Percentiles rank a stretch among this genome's conserved stretches.
phyloP scores from a whole-genome alignment of 2,797 vertebrate genomes.

The Telmatherina bonti region DNA sequence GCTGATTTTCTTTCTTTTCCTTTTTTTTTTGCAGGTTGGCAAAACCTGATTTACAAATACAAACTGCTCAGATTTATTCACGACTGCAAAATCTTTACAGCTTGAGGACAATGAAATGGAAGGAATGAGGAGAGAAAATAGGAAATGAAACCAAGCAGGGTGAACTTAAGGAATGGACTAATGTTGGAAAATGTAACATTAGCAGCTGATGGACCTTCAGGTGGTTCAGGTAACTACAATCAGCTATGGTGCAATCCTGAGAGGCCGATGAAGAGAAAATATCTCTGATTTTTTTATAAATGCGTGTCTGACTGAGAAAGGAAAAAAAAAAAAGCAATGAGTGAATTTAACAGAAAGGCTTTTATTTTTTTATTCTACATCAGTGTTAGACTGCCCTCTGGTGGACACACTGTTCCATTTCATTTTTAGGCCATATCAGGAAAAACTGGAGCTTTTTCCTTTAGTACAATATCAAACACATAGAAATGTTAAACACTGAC shows the following conservation, averaged over 20 bases:
- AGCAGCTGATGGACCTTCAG: not conserved
- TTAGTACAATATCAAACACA: no score
- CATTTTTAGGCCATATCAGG: no score
- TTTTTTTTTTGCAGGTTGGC: no score
- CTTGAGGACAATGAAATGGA: not conserved
- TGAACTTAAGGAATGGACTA: slow-evolving; percentile 27
- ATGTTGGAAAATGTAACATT: slow-evolving; percentile 55
- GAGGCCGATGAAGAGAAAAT: not conserved
- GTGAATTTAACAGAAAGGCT: not conserved
- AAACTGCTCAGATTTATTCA: no score
- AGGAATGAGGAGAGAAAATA: slow-evolving; percentile 21
- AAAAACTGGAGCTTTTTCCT: no score
- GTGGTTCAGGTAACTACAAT: slow-evolving; percentile 31
- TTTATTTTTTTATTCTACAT: not conserved
- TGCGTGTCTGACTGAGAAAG: not conserved
- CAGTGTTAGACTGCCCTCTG: slow-evolving; percentile 54
- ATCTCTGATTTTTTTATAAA: not conserved
- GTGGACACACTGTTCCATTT: slow-evolving; percentile 21
- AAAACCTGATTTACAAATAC: no score
- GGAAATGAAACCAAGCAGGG: slow-evolving; percentile 24
- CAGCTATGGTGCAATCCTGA: slow-evolving; percentile 10
- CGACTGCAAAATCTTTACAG: no score
- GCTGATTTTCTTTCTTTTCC: no score
- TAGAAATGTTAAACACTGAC: not conserved
- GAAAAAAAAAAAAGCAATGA: not conserved